Evolutionary conservation across 2,113 vertebrate species (phyloP).

Genomic region (Atractosteus spatula): DNA sequence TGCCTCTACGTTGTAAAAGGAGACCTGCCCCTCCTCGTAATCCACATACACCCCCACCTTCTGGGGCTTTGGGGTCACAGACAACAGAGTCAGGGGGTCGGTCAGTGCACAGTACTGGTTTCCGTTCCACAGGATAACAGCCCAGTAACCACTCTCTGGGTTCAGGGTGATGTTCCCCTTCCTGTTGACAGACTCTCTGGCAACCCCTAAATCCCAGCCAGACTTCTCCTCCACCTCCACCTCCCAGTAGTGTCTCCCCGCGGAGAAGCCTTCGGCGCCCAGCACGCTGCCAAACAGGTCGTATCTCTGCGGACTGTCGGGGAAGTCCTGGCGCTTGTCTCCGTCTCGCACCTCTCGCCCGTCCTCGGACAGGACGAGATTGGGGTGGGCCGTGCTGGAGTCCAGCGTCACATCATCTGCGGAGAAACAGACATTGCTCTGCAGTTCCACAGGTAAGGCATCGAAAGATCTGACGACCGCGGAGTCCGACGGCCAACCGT

Average conservation of each 20-base stretch:
- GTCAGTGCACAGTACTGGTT: not conserved
- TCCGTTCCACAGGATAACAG: not conserved
- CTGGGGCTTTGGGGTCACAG: not conserved
- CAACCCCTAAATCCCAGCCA: slow-evolving; percentile 14
- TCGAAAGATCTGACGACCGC: too few species aligned
- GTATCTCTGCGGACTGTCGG: slow-evolving; percentile 12
- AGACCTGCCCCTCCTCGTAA: slow-evolving; percentile 4
- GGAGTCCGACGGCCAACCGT: too few species aligned
- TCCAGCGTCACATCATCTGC: slow-evolving; percentile 8
- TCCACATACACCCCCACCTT: slow-evolving; percentile 13
- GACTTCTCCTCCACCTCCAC: slow-evolving; percentile 11
- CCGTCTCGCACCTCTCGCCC: not conserved
- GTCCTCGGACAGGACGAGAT: slow-evolving; percentile 10
- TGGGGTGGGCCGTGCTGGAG: not conserved
- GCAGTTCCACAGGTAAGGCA: too few species aligned
- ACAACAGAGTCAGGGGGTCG: not conserved
- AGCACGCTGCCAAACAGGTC: slow-evolving; percentile 3
- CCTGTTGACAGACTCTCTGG: slow-evolving; percentile 1
- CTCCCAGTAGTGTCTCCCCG: slow-evolving; percentile 16
- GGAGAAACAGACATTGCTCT: not conserved
- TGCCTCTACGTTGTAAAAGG: slow-evolving; percentile 9
- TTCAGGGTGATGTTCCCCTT: slow-evolving; percentile 3
- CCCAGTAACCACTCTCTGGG: slow-evolving; percentile 4
- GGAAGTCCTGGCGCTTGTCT: not conserved
- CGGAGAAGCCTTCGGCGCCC: not conserved